These are phyloP conservation scores for Cavia aperea DNA, from an alignment of 2,113 vertebrate species.

Conservation along the genomic window DNA sequence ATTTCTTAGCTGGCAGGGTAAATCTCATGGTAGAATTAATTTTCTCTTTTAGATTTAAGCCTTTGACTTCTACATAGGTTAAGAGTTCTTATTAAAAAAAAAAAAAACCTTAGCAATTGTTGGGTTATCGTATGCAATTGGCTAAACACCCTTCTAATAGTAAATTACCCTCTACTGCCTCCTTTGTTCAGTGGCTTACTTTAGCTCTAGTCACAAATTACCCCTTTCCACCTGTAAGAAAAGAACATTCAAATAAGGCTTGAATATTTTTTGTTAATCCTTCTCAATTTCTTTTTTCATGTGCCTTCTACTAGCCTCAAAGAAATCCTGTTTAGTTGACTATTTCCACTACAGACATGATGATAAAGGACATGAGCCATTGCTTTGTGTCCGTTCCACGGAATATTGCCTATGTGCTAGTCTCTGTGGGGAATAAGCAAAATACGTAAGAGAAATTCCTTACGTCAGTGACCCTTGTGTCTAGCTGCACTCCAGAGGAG, in stretches of 20 bases:
- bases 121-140: background rate
- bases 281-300: background rate
- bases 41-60: slow-evolving; percentile 28
- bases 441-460: background rate
- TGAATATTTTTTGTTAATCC: background rate
- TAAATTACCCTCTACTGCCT: slow-evolving; percentile 7
- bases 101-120: slow-evolving; percentile 3
- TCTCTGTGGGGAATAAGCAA: background rate
- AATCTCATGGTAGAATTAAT: slow-evolving; percentile 32
- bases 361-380: background rate
- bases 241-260: background rate
- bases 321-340: background rate
- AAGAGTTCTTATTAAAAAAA: slow-evolving; percentile 10
- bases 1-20: slow-evolving; percentile 26
- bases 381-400: background rate
- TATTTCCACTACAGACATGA: background rate
- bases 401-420: background rate
- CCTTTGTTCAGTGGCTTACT: background rate
- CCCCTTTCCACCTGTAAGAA: background rate
- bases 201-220: background rate
- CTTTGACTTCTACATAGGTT: slow-evolving; percentile 14
- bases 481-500: background rate
- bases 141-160: slow-evolving; percentile 1
- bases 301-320: background rate
- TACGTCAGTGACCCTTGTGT: background rate